A percentile compares a stretch with the other conserved stretches of the same genome.
These are phyloP conservation scores for Macrostomum cliftonense DNA, from an alignment of 2,888 invertebrate genomes.

Conservation along the genomic window DNA sequence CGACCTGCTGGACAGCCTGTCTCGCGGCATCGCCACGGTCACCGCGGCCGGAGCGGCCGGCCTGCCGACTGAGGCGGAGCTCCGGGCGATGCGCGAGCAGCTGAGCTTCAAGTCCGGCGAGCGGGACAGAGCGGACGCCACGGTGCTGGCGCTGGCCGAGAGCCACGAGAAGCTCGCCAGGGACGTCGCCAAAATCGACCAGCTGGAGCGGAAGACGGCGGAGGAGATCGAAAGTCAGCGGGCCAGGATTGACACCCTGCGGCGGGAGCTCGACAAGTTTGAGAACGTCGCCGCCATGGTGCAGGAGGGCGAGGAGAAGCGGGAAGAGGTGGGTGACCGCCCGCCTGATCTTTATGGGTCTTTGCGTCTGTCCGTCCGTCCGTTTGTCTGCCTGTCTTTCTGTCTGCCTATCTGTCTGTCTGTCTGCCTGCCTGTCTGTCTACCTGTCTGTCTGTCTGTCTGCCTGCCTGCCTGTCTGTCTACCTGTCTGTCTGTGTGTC, in stretches of 20 bases:
- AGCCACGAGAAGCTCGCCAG: constrained; percentile 30
- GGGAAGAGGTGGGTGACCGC: constrained; percentile 19
- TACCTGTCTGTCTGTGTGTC: no score
- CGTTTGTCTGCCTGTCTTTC: not conserved
- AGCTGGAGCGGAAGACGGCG: constrained; percentile 50
- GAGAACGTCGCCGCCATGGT: constrained; percentile 44
- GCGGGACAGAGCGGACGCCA: constrained; percentile 47
- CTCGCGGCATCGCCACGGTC: constrained; percentile 40
- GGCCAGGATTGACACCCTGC: constrained; percentile 43
- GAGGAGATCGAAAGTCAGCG: constrained; percentile 41
- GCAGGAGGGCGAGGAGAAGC: constrained; percentile 44
- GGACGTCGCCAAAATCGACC: constrained; percentile 42
- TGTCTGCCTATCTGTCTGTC: no score
- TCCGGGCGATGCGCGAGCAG: constrained; percentile 37
- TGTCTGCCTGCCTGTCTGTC: not conserved
- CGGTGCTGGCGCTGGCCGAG: constrained; percentile 45
- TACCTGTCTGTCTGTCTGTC: not conserved
- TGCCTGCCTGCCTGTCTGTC: no score
- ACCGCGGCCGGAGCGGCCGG: not conserved
- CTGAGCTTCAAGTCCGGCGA: constrained; percentile 42
- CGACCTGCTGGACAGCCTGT: constrained; percentile 46
- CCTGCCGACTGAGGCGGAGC: constrained; percentile 20
- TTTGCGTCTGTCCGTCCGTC: no score
- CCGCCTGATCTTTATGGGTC: no score
- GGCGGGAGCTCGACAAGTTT: constrained; percentile 46